Percentiles rank a stretch among this genome's conserved stretches.
Evolutionary conservation across 2,797 vertebrate species (phyloP).

Genomic region (Petrocephalus schoutedeni): DNA sequence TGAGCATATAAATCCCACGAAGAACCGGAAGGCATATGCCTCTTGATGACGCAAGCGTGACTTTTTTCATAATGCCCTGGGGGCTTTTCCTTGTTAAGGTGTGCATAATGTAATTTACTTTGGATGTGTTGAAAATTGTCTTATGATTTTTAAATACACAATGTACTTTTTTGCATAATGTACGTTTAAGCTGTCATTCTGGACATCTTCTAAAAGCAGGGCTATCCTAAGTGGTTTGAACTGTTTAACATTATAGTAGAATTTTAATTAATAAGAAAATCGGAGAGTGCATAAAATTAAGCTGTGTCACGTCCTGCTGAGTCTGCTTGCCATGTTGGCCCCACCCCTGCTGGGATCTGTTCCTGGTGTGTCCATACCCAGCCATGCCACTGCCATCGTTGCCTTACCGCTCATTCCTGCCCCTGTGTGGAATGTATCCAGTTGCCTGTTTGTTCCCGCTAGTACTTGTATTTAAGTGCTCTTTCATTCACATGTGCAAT

Average conservation of each 20-base stretch:
- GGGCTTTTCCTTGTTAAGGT: neutral
- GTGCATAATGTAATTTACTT: constrained; percentile 5
- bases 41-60: neutral
- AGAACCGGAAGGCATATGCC: neutral
- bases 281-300: neutral
- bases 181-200: neutral
- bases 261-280: neutral
- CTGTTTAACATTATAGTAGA: neutral
- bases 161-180: neutral
- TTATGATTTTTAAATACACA: constrained; percentile 2
- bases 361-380: too few species aligned
- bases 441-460: too few species aligned
- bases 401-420: too few species aligned
- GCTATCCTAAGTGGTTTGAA: neutral
- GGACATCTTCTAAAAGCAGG: neutral
- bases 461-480: too few species aligned
- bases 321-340: too few species aligned
- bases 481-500: too few species aligned
- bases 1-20: neutral
- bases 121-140: constrained; percentile 1
- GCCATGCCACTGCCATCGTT: too few species aligned
- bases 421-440: too few species aligned
- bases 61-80: neutral
- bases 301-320: neutral
- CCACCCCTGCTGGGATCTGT: too few species aligned